Base-by-base conservation (phyloP, 2,797 vertebrate species). In the Cichlasoma orientale region DNA sequence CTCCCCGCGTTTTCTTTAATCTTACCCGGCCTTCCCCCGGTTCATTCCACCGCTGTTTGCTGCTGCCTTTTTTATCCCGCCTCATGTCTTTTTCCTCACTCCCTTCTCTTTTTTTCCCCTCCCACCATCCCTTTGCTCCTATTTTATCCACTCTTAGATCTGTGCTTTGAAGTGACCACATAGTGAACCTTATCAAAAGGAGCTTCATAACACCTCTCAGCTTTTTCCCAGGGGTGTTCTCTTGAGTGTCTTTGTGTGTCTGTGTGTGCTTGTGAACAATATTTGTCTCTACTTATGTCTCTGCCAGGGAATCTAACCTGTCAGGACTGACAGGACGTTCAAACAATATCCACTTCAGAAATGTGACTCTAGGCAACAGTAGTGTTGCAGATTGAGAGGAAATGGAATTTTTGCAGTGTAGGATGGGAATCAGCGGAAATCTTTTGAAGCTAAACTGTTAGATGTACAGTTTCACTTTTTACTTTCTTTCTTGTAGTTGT, bases 161-260 rank as follows among this genome's bases (percentile, higher is more conserved):
- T 80, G 71, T 56, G 59, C 72, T 90, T 87, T 89, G 85, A 90
- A 89, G 70, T 90, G 90, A 89, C 91, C 90, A 89, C 56, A 80
- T 80, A 61, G 71, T 66, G 56, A 72, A 74, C 78, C 73, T 83
- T 57, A 78, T 89, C 81, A 83, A 84, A 83, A 47, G 18, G 13
- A 71, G 68, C 77, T 86, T 77, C 57, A 56, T 54, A 63, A 78
- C 71, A 72, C 56, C 80, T 71, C 44, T 86, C 68, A 56, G 61
- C 56, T 50, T 80, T 72, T 81, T 71, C 72, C 23, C 59, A 58
- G 12, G 23, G 56, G 74, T 72, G 19, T 58, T 47, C 63, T 19
- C 10, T 31, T 57, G 36, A 50, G 53, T 76, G 53, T 73, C 18
- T 69, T 33, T 66, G 50, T 66, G 38, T 16, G 23, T 38, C 23